These are phyloP conservation scores for Burhinus bistriatus DNA, from an alignment of 2,113 vertebrate genomes.

Conservation along the genomic window DNA sequence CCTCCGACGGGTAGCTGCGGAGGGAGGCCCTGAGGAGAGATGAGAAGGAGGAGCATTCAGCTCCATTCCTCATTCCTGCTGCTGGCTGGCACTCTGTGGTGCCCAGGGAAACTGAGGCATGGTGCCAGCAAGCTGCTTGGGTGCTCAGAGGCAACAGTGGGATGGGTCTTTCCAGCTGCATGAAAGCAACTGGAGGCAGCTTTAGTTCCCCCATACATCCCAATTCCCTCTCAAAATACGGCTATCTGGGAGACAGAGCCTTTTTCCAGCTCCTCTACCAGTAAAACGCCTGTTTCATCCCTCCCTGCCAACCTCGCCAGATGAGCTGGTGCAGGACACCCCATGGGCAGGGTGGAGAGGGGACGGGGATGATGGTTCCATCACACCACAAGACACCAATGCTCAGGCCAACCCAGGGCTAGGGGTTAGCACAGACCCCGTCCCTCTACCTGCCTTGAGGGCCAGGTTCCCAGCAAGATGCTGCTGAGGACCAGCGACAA, in stretches of 20 bases:
- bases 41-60: background rate
- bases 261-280: background rate
- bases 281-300: background rate
- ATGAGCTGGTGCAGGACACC: background rate
- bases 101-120: background rate
- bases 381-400: background rate
- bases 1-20: slow-evolving; percentile 78
- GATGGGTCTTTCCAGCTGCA: background rate
- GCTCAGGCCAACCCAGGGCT: background rate
- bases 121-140: accelerated
- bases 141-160: background rate
- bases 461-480: background rate
- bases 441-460: background rate
- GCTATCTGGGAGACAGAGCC: background rate
- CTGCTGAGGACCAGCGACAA: background rate
- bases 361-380: background rate
- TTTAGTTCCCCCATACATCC: background rate
- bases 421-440: background rate
- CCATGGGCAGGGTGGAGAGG: background rate
- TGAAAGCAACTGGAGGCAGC: background rate
- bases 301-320: background rate
- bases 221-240: background rate
- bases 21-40: slow-evolving; percentile 54
- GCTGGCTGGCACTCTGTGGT: background rate
- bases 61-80: accelerated